These are phyloP conservation scores for Arenicola marina DNA, from an alignment of 2,888 invertebrate species.

Conservation along the genomic window DNA sequence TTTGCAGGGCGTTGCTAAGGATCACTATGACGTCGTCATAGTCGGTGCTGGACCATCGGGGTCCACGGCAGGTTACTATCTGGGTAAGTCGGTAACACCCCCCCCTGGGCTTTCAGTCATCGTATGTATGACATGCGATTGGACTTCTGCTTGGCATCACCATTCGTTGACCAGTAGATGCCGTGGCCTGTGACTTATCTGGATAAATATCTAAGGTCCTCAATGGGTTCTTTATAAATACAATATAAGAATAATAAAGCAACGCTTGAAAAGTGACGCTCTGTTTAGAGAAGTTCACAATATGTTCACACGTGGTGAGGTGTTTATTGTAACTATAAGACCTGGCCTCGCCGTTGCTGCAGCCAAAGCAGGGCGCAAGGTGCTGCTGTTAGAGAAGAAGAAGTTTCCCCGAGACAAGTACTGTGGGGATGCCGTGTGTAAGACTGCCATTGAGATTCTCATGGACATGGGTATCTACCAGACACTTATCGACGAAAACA, in stretches of 20 bases:
- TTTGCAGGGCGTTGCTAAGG: slow-evolving; percentile 15
- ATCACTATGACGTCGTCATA: slow-evolving; percentile 47
- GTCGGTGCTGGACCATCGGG: slow-evolving; percentile 48
- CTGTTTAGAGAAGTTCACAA: neutral
- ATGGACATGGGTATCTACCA: slow-evolving; percentile 49
- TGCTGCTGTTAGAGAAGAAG: slow-evolving; percentile 47
- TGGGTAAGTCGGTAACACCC: too few relatives aligned
- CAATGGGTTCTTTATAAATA: too few relatives aligned
- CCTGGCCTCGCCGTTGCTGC: too few relatives aligned
- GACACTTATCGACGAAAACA: slow-evolving; percentile 42
- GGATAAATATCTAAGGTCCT: too few relatives aligned
- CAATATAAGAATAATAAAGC: too few relatives aligned
- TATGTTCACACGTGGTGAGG: neutral
- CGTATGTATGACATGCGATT: too few relatives aligned
- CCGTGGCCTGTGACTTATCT: too few relatives aligned
- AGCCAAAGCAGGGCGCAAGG: slow-evolving; percentile 46
- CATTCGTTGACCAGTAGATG: too few relatives aligned
- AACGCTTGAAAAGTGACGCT: neutral
- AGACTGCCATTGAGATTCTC: slow-evolving; percentile 49
- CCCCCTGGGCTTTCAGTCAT: too few relatives aligned
- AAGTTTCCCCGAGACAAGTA: slow-evolving; percentile 50
- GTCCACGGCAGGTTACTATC: slow-evolving; percentile 44
- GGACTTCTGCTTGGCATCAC: too few relatives aligned
- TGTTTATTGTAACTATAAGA: neutral
- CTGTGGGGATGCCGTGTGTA: slow-evolving; percentile 50